Base-by-base conservation (phyloP, 2,797 vertebrate genomes). In the Cyprinodon diabolis region DNA sequence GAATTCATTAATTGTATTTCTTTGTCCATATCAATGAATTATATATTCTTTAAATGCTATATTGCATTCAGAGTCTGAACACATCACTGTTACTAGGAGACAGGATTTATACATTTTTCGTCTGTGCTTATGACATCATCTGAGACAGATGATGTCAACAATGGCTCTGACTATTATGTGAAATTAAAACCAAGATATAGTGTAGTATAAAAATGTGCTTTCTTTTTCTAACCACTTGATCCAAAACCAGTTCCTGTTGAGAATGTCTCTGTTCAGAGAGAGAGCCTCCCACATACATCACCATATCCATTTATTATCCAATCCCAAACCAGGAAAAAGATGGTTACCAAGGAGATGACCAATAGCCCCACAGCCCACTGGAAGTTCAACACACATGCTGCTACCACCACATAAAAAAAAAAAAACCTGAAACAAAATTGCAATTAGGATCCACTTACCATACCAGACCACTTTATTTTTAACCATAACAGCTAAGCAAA, bases 241-340 rank as follows among this genome's bases (percentile, higher is more conserved):
- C 94, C 94, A 94, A 85, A 93, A 89, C 93, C 93, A 95, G 4
- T 95, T 93, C 43, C 78, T 89, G 75, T 83, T 75, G 43, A 95
- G 68, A 17, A 92, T 71, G 1, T 8, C 84, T 84, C 86, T 84
- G 77, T 85, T 81, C 21, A 91, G 90, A 72, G 84, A 80, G 43
- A 96, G 90, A 56, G 86, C 51, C 63, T 89, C 83, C 81, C 88
- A 82, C 72, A 95, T 81, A 84, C 51, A 83, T 87, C 83, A 82
- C 95, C 95, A 71, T 95, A 96, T 77, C 74, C 94, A 51, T 86
- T 84, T 86, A 95, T 93, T 62, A 94, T 79, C 90, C 93, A 91
- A 90, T 97, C 96, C 96, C 96, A 97, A 83, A 80, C 83, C 76
- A 95, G 83, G 87, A 96, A 97, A 85, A 96, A 95, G 47, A 93